Percentiles rank a stretch among this genome's conserved stretches.
phyloP scores from a whole-genome alignment of 2,797 vertebrate genomes.

The Margarornis squamiger region DNA sequence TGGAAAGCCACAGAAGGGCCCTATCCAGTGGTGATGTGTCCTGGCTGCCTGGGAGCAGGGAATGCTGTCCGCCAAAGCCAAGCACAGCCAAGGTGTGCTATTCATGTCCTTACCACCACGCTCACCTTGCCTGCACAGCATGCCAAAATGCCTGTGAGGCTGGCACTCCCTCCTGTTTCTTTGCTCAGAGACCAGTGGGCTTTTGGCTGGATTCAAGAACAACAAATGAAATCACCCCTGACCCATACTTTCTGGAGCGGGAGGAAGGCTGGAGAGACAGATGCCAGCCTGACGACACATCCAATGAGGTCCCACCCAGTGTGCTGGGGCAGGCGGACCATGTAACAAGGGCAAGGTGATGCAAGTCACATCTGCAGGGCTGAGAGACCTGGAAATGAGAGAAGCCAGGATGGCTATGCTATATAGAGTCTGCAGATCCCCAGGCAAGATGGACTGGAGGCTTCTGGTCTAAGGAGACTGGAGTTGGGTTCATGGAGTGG shows the following conservation, averaged over 20 bases:
- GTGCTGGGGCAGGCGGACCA: not conserved
- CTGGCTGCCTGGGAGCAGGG: not conserved
- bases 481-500: not conserved
- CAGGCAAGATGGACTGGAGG: not conserved
- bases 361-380: accelerated
- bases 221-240: not conserved
- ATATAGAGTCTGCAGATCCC: too few species aligned
- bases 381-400: not conserved
- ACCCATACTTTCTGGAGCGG: not conserved
- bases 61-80: accelerated
- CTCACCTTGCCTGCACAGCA: accelerated
- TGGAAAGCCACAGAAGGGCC: not conserved
- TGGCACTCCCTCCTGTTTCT: accelerated
- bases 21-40: not conserved
- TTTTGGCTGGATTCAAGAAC: not conserved
- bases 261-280: not conserved
- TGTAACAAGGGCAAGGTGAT: not conserved
- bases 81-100: not conserved
- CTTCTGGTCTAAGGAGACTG: not conserved
- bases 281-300: accelerated
- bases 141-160: accelerated
- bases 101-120: accelerated
- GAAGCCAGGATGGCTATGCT: not conserved
- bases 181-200: not conserved
- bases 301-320: accelerated